Evolutionary conservation across 1,140 invertebrate species (phyloP).

Genomic region (Neodiprion virginianus): DNA sequence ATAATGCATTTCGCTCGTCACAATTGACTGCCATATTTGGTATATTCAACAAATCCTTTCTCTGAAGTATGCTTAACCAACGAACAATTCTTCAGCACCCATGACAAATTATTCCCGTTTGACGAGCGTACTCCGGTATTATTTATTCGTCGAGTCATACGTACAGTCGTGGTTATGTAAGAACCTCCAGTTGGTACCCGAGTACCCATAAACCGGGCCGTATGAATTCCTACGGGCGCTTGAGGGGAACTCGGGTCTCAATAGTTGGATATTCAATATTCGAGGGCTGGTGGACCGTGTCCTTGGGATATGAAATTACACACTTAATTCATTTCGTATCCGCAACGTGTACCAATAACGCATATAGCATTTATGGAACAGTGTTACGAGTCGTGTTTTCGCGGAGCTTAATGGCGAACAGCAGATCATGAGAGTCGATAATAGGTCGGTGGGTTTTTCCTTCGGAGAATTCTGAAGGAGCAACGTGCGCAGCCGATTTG

Average conservation of each 20-base stretch:
- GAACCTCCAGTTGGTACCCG: no score
- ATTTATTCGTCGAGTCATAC: no score
- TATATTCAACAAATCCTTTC: no score
- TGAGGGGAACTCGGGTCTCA: background rate
- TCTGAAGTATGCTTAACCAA: no score
- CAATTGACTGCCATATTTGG: no score
- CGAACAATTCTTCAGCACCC: no score
- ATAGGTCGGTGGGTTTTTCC: background rate
- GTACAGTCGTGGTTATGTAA: no score
- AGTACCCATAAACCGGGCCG: background rate
- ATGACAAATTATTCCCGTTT: no score
- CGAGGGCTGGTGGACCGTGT: conserved; percentile 3
- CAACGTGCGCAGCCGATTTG: background rate
- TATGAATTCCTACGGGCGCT: conserved; percentile 3
- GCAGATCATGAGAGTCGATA: background rate
- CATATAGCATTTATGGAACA: background rate
- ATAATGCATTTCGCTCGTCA: no score
- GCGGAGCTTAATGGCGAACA: background rate
- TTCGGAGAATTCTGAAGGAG: background rate
- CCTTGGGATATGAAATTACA: conserved; percentile 2
- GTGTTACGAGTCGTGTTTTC: conserved; percentile 5
- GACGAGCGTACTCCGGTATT: no score
- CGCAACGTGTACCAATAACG: no score
- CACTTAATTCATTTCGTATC: background rate
- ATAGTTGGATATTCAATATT: background rate